Base-by-base conservation (phyloP, 2,888 invertebrate species). In the Nomada ruficornis region DNA sequence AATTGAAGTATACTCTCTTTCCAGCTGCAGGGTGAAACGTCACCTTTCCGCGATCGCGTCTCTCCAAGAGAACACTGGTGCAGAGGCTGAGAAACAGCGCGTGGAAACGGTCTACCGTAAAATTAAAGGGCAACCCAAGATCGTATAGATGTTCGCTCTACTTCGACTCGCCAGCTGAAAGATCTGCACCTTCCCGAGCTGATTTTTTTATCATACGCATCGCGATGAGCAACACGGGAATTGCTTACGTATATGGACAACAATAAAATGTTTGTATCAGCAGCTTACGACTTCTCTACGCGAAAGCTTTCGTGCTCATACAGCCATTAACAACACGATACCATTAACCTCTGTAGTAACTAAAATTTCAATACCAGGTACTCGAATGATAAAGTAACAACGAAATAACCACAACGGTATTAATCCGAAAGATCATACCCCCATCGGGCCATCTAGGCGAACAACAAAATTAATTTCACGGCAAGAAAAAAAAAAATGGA, bases 1-100 rank as follows among this genome's bases (percentile, higher is more conserved):
- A 47, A 70, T 29, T 59, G 26, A 47, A 4, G 44, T 47, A 23
- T 10, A 10, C 13, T 10, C 29, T 50, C 20, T 50, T 70, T 50
- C 77, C 74, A 91, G 90, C 88, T 86, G 89, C 91, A 91, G 90
- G 90, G 92, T 91, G 91, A 90, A 91, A 89, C 86, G 89, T 86
- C 91, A 91, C 91, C 92, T 91, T 87, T 88, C 87, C 88, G 89
- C 88, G 86, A 89, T 90, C 85, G 88, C 85, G 88, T 90, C 89
- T 88, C 90, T 90, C 86, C 91, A 87, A 91, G 86, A 90, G 89
- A 86, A 90, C 87, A 89, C 84, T 89, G 86, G 88, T 85, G 79
- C 87, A 88, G 83, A 82, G 86, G 76, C 89, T 88, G 87, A 89
- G 87, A 88, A 84, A 80, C 84, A 82, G 87, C 78, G 83, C 80